A percentile compares a stretch with the other conserved stretches of the same genome.
Evolutionary conservation across 2,797 vertebrate species (phyloP).

Genomic region (Clarias fuscus): DNA sequence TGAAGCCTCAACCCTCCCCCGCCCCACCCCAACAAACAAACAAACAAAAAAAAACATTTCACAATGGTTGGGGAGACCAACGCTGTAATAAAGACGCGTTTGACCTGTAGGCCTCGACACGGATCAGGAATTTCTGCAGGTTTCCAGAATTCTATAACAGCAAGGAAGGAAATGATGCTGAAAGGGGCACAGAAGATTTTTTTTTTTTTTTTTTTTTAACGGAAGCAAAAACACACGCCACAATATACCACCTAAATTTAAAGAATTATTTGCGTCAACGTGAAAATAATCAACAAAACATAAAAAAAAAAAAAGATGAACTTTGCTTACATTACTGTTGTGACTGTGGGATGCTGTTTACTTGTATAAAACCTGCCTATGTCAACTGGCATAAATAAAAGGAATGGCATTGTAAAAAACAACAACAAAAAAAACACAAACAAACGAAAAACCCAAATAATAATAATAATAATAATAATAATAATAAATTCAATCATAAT

Average conservation of each 20-base stretch:
- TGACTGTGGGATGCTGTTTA: slow-evolving; percentile 71
- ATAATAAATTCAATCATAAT: slow-evolving; percentile 68
- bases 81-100: slow-evolving; percentile 57
- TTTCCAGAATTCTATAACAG: slow-evolving; percentile 65
- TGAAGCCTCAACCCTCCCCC: slow-evolving; percentile 76
- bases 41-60: slow-evolving; percentile 65
- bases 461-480: slow-evolving; percentile 72
- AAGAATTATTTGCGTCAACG: slow-evolving; percentile 68
- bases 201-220: slow-evolving; percentile 44
- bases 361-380: slow-evolving; percentile 85
- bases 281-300: slow-evolving; percentile 66
- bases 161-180: slow-evolving; percentile 61
- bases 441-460: slow-evolving; percentile 56
- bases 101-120: slow-evolving; percentile 43
- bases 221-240: slow-evolving; percentile 68
- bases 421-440: slow-evolving; percentile 58
- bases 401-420: slow-evolving; percentile 88
- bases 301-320: slow-evolving; percentile 68
- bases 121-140: slow-evolving; percentile 48
- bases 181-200: slow-evolving; percentile 55
- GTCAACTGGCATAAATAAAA: slow-evolving; percentile 86
- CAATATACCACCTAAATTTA: slow-evolving; percentile 70
- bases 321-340: slow-evolving; percentile 77
- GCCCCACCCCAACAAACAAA: slow-evolving; percentile 40
- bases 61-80: slow-evolving; percentile 72